Percentiles rank a stretch among this genome's conserved stretches.
Conservation (phyloP, 2,113 vertebrate species). For the Tetrao urogallus region DNA sequence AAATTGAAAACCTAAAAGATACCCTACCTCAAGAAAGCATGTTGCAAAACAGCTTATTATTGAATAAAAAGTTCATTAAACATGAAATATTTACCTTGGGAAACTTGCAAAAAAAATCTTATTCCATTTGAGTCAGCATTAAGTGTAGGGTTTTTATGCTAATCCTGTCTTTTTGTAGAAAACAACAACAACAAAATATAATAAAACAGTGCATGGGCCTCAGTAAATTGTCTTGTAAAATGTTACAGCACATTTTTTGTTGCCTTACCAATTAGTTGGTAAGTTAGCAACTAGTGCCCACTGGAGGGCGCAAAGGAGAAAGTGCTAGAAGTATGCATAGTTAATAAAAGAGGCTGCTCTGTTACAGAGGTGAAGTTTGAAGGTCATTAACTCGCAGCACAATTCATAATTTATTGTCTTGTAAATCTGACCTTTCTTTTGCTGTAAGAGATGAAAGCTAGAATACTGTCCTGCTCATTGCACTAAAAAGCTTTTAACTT, state of each 20-base stretch:
- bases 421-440: neutral
- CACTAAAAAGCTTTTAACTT: neutral
- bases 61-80: neutral
- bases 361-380: neutral
- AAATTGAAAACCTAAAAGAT: neutral
- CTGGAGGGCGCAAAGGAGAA: neutral
- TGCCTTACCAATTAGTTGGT: neutral
- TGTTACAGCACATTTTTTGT: neutral
- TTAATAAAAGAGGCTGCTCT: neutral
- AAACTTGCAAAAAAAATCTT: neutral
- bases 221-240: neutral
- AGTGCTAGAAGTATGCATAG: fast-evolving
- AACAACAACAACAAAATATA: neutral
- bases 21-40: neutral
- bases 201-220: neutral
- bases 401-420: neutral
- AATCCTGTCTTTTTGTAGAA: neutral
- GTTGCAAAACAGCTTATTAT: neutral
- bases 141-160: neutral
- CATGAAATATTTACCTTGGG: neutral
- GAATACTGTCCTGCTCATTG: neutral
- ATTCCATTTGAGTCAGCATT: neutral
- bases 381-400: fast-evolving
- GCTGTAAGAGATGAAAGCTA: neutral
- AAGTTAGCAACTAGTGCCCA: neutral